Evolutionary conservation across 2,888 invertebrate species (phyloP), one percentile per base, ranked within the genome.

Genomic region (Ochlodes sylvanus): DNA sequence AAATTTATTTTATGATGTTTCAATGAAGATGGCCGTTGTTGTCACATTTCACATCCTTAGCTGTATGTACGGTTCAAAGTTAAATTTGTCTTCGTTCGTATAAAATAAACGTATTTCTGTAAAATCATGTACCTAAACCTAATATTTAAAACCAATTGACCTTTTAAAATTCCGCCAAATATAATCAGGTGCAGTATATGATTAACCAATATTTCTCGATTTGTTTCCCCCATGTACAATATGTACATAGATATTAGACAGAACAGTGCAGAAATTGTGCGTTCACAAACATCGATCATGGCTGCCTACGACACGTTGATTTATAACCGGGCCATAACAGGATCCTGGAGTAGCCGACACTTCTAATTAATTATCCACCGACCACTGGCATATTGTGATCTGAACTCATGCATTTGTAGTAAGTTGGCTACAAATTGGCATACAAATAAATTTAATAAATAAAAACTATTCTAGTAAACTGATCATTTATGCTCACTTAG

Each of bases 251-350:
- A 42, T 34, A 57, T 34, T 14, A 21, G 32, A 54, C 12, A 32
- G n/a, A 32, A 54, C n/a, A n/a, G n/a, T n/a, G 52, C 63, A 54
- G 54, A 54, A 54, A 63, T n/a, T 47, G 63, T 42, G 12, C 63
- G 55, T 54, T 19, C 34, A 32, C 66, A 27, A 54, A n/a, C 54
- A 67, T 67, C 66, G 66, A 67, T 67, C 66, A 67, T 55, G n/a
- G 54, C 66, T 61, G 61, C 54, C 58, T 66, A 55, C 27, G 66
- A 67, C 66, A 67, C n/a, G 9, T 56, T 67, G 67, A 67, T 67
- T 67, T 67, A 67, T 67, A 47, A 44, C 55, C 47, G 34, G 67
- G 6, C 66, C 17, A 61, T 61, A 67, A 67, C 66, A 50, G 54
- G 66, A 61, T 42, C 52, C 67, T 47, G 27, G 61, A 67, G 67